Base-by-base conservation (phyloP, 2,888 invertebrate genomes). In the Drosophila melanosoma region DNA sequence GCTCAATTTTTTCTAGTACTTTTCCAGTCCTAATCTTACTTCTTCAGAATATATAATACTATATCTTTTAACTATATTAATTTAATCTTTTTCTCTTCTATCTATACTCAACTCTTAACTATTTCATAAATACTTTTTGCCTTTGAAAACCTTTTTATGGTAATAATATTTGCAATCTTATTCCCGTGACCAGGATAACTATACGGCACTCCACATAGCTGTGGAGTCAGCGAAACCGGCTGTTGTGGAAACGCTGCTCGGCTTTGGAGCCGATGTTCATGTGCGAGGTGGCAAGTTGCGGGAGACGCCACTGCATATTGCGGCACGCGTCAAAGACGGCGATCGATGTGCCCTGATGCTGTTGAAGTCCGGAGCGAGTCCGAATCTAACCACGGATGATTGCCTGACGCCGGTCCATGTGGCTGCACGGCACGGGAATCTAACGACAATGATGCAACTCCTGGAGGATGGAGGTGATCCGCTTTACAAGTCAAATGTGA, bases 351-450 rank as follows among this genome's bases (percentile, higher is more conserved):
- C 99, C 6, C 95, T 99, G 82, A 99, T 99, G 99, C 94, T 99
- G 76, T 94, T 99, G 42, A 99, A 99, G 93, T 99, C 99, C 4
- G 99, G 99, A 0, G 99, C 99, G 11, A 97, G 98, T 70, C 98
- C 99, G 1, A 99, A 99, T 94, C 95, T 99, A 74, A 96, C 96
- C 4, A 99, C 98, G 69, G 98, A 98, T 92, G 98, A 99, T 93
- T 99, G 99, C 2, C 97, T 99, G 94, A 99, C 99, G 1, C 98
- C 99, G 0, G 96, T 99, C 6, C 99, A 99, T 92, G 98, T 99
- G 23, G 98, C 99, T 0, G 98, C 99, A 0, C 95, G 97, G 82
- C 96, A 97, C 89, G 99, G 99, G 0, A 98, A 99, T 93, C 94
- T 98, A 60, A 95, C 96, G 62, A 98, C 99, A 10, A 94, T 98